Percentiles rank a stretch among this genome's conserved stretches.
phyloP scores from a whole-genome alignment of 2,113 vertebrate genomes.

The Synodontis membranacea region DNA sequence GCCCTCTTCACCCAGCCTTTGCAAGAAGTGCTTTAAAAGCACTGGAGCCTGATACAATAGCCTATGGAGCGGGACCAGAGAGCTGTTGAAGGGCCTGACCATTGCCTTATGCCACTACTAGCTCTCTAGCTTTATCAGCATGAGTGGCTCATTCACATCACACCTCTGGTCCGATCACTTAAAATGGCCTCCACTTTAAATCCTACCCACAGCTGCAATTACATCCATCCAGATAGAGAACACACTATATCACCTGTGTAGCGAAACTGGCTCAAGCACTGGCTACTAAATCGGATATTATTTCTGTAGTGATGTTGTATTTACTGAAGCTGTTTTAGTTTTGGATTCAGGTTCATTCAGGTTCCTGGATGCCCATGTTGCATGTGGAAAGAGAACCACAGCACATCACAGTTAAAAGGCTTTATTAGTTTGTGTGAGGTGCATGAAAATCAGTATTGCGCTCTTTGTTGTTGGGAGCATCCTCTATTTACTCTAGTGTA shows the following conservation, averaged over 20 bases:
- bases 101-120: constrained; percentile 37
- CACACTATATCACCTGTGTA: background rate
- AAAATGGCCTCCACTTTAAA: constrained; percentile 54
- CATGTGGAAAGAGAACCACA: background rate
- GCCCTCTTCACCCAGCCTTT: constrained; percentile 51
- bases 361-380: background rate
- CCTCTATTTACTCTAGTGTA: background rate
- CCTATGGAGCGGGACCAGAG: constrained; percentile 42
- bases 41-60: constrained; percentile 38
- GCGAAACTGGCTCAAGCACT: background rate
- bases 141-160: constrained; percentile 54
- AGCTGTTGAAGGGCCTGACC: constrained; percentile 50
- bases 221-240: constrained; percentile 30
- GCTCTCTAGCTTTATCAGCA: constrained; percentile 41
- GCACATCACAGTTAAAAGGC: background rate
- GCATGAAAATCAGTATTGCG: background rate
- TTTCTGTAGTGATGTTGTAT: background rate
- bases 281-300: background rate
- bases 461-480: background rate
- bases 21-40: constrained; percentile 53
- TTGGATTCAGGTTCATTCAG: background rate
- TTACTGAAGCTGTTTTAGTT: background rate
- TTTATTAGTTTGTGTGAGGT: background rate
- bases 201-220: constrained; percentile 43
- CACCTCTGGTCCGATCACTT: constrained; percentile 47